These are phyloP conservation scores for Lepidothrix coronata DNA, from an alignment of 2,113 vertebrate genomes.

Conservation along the genomic window DNA sequence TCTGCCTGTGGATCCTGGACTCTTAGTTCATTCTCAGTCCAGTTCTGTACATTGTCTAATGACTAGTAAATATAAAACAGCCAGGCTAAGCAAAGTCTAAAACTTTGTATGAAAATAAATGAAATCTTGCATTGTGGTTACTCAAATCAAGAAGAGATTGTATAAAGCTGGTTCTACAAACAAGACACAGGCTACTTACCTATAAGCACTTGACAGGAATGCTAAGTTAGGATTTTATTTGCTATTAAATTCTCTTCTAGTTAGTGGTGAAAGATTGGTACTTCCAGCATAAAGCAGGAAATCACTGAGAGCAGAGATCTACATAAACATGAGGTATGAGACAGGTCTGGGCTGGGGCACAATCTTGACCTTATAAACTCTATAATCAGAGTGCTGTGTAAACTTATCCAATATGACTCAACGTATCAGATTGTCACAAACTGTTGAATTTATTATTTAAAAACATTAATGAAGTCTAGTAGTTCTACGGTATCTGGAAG, in stretches of 20 bases:
- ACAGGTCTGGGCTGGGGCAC: background rate
- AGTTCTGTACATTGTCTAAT: background rate
- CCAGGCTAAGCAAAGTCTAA: background rate
- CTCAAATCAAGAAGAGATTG: background rate
- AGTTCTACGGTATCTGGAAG: background rate
- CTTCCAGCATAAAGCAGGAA: background rate
- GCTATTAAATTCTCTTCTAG: background rate
- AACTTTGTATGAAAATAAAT: background rate
- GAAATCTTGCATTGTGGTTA: background rate
- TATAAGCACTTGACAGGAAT: background rate
- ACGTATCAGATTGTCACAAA: background rate
- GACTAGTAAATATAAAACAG: background rate
- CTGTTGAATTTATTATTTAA: background rate
- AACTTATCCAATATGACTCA: background rate
- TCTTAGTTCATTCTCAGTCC: background rate
- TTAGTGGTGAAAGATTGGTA: background rate
- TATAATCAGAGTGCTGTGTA: background rate
- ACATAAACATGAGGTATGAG: background rate
- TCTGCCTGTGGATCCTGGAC: background rate
- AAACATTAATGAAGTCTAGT: background rate
- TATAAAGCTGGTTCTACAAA: background rate
- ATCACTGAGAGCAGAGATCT: background rate
- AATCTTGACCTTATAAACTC: background rate
- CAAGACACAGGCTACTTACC: background rate
- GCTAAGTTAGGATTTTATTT: background rate